Conservation (phyloP, 2,113 vertebrate genomes). For the Chroicocephalus ridibundus region DNA sequence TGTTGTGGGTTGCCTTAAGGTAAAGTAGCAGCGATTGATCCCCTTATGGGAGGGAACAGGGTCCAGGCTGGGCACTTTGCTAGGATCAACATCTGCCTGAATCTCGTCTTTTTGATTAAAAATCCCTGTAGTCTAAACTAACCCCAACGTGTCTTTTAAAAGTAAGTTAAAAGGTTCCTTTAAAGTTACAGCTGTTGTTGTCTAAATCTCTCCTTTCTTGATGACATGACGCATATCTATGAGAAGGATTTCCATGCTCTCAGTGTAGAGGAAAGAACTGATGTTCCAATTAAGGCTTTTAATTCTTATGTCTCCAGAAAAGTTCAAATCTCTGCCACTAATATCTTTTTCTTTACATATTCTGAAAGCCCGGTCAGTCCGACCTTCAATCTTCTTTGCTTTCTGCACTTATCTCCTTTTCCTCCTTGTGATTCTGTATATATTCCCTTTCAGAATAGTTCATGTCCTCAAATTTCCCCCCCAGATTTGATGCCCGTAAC, state of each 20-base stretch:
- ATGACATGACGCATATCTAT: neutral
- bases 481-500: neutral
- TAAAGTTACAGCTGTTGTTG: neutral
- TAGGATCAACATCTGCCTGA: neutral
- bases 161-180: neutral
- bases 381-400: constrained; percentile 28
- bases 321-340: constrained; percentile 10
- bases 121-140: neutral
- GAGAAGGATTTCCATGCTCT: constrained; percentile 7
- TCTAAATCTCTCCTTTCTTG: neutral
- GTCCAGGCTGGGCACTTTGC: neutral
- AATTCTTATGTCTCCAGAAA: constrained; percentile 21
- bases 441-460: neutral
- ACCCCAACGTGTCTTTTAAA: neutral
- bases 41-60: neutral
- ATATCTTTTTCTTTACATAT: neutral
- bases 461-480: neutral
- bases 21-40: neutral
- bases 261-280: neutral
- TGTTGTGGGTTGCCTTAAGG: neutral
- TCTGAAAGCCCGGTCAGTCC: neutral
- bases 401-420: neutral
- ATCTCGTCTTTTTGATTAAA: constrained; percentile 3
- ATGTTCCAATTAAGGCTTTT: constrained; percentile 40
- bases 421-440: neutral